Evolutionary conservation across 2,113 vertebrate genomes (phyloP).

Genomic region (Procavia capensis): DNA sequence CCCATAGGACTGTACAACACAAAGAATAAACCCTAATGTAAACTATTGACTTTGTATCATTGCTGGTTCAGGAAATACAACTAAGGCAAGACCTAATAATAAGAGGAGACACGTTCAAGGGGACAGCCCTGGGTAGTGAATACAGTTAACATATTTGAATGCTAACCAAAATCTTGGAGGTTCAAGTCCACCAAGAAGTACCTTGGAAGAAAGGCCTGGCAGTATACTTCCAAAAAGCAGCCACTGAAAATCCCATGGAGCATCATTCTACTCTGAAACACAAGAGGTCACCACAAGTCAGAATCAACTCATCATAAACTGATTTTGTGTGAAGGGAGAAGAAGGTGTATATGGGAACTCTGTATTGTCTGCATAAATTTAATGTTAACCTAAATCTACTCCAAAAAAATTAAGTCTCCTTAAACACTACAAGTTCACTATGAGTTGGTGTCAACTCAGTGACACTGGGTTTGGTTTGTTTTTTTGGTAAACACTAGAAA

Average conservation of each 20-base stretch:
- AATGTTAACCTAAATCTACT: not conserved
- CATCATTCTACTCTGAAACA: not conserved
- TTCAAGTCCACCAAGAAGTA: not conserved
- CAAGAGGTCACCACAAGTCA: not conserved
- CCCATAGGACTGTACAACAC: not conserved
- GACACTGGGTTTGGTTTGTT: too few relatives aligned
- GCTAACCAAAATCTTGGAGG: not conserved
- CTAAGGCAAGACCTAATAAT: not conserved
- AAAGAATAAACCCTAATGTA: too few relatives aligned
- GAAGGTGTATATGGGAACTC: not conserved
- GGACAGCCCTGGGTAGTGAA: not conserved
- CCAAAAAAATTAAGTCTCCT: too few relatives aligned
- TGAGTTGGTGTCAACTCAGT: too few relatives aligned
- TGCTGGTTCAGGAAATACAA: not conserved
- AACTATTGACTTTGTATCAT: too few relatives aligned
- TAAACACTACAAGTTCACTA: too few relatives aligned
- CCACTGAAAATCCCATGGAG: not conserved
- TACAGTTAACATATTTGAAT: not conserved
- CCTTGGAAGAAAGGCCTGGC: not conserved
- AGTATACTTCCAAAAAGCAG: not conserved
- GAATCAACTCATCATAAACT: not conserved
- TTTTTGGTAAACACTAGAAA: too few relatives aligned
- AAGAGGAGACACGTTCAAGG: not conserved
- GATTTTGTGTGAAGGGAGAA: not conserved
- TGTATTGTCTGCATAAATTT: not conserved